Evolutionary conservation across 2,888 invertebrate genomes (phyloP).

Genomic region (Cybosia mesomella): DNA sequence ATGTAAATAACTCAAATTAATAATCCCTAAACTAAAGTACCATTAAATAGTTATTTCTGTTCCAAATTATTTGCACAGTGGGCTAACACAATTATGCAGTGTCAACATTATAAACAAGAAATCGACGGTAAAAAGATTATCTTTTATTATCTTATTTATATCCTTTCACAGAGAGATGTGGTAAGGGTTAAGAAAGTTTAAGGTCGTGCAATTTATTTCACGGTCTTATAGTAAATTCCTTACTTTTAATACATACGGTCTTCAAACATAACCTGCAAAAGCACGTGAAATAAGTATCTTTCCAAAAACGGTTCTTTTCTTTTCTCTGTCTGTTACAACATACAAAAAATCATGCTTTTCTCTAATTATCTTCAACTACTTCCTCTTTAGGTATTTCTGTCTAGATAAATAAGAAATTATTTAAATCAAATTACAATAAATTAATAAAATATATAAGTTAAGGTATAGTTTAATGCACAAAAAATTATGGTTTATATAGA

Average conservation of each 20-base stretch:
- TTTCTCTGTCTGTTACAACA: background rate
- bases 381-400: no score
- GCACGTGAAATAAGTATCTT: background rate
- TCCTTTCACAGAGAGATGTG: conserved; percentile 44
- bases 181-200: conserved; percentile 54
- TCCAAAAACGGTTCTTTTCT: no score
- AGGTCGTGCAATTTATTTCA: conserved; percentile 60
- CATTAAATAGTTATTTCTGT: background rate
- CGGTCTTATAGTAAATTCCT: conserved; percentile 53
- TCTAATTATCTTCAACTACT: no score
- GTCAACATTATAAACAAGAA: conserved; percentile 32
- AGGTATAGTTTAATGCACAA: no score
- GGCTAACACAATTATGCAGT: background rate
- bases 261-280: conserved; percentile 19
- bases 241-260: conserved; percentile 41
- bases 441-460: no score
- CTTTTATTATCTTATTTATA: conserved; percentile 46
- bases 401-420: no score
- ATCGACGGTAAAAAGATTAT: conserved; percentile 29
- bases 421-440: no score
- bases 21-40: no score
- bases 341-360: no score
- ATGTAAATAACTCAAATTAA: no score
- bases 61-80: background rate
- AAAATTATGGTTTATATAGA: no score